These are phyloP conservation scores for Musca vetustissima DNA, from an alignment of 1,140 invertebrate genomes.

Conservation along the genomic window DNA sequence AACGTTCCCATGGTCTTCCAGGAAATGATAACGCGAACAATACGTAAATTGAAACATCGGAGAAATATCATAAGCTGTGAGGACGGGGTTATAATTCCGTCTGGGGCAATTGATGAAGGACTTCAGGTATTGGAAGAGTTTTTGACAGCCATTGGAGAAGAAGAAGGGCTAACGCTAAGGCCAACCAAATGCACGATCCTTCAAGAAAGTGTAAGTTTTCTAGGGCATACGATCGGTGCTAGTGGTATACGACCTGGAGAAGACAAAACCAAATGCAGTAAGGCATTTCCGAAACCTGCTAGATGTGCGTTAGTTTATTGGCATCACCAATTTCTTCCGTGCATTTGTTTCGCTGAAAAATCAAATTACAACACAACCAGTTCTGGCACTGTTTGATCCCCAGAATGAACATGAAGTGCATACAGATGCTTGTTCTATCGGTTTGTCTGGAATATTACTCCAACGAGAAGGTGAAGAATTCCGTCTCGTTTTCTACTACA, in stretches of 20 bases:
- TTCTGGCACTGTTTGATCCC: slow-evolving; percentile 31
- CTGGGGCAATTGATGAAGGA: slow-evolving; percentile 31
- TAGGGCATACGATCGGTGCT: background rate
- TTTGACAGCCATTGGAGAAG: background rate
- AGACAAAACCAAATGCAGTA: slow-evolving; percentile 4
- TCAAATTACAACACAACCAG: slow-evolving; percentile 32
- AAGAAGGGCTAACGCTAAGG: slow-evolving; percentile 25
- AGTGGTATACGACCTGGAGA: background rate
- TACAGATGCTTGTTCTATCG: slow-evolving; percentile 32
- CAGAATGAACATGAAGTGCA: slow-evolving; percentile 31
- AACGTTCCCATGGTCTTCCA: no score
- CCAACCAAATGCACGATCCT: no score
- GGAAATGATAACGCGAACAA: no score
- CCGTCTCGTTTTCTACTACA: no score
- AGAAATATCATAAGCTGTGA: slow-evolving; percentile 29
- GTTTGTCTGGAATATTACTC: slow-evolving; percentile 35
- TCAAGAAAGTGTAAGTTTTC: slow-evolving; percentile 30
- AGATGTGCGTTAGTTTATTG: slow-evolving; percentile 9
- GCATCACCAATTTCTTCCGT: slow-evolving; percentile 30
- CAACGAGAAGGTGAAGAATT: slow-evolving; percentile 27
- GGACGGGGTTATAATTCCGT: slow-evolving; percentile 38
- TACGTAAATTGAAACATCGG: no score
- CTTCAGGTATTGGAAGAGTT: slow-evolving; percentile 17
- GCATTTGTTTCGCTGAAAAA: background rate
- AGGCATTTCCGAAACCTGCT: background rate